phyloP scores from a whole-genome alignment of 1,140 invertebrate genomes.

The Drosophila leontia region DNA sequence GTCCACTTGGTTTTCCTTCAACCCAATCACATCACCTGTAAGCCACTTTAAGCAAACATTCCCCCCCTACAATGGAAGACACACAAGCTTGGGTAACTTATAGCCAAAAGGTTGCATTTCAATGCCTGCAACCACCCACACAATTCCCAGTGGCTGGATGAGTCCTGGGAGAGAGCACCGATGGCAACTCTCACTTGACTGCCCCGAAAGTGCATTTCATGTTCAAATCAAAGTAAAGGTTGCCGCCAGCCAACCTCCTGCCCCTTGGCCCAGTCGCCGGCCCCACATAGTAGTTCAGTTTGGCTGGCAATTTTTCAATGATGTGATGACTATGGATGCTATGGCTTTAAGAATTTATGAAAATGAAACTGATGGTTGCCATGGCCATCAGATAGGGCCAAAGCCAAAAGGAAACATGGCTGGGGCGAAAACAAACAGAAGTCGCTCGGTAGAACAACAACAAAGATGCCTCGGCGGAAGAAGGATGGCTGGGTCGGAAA shows the following conservation, averaged over 20 bases:
- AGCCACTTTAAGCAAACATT: slow-evolving; percentile 52
- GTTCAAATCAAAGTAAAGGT: slow-evolving; percentile 57
- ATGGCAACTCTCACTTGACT: slow-evolving; percentile 57
- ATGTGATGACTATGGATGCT: slow-evolving; percentile 30
- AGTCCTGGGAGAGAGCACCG: slow-evolving; percentile 35
- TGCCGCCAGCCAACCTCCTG: slow-evolving; percentile 25
- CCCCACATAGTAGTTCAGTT: slow-evolving; percentile 28
- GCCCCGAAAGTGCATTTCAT: slow-evolving; percentile 55
- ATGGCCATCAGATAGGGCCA: slow-evolving; percentile 42
- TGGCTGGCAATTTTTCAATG: slow-evolving; percentile 47
- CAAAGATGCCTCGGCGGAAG: slow-evolving; percentile 27
- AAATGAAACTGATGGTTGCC: slow-evolving; percentile 52
- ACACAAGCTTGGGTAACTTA: slow-evolving; percentile 16
- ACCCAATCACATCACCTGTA: slow-evolving; percentile 37
- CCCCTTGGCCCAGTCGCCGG: slow-evolving; percentile 12
- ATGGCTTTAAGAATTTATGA: slow-evolving; percentile 51
- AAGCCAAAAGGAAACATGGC: slow-evolving; percentile 7
- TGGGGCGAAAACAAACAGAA: slow-evolving; percentile 40
- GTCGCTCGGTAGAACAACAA: slow-evolving; percentile 19
- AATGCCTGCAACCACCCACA: slow-evolving; percentile 24
- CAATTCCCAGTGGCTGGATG: slow-evolving; percentile 1
- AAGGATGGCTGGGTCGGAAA: slow-evolving; percentile 11
- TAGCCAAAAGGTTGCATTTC: slow-evolving; percentile 31
- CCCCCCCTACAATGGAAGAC: slow-evolving; percentile 8
- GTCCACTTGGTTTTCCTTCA: not conserved